Evolutionary conservation across 1,140 invertebrate genomes (phyloP), one percentile per base, ranked within the genome.

Genomic region (Apis dorsata): DNA sequence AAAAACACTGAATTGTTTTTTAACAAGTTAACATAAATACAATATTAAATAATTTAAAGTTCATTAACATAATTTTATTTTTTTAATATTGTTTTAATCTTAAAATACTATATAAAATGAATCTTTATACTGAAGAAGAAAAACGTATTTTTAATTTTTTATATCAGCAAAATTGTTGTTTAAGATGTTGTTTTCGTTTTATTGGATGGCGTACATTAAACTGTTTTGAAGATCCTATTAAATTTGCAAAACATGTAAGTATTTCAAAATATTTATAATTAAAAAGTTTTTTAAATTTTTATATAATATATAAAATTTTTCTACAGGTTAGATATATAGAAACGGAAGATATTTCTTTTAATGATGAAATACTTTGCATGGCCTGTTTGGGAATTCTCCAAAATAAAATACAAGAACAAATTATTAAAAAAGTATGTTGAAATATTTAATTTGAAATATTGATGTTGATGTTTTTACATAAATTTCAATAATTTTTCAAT

Each of bases 331-430:
- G 83, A 28, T 91, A 89, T 79, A 84, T 89, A 12, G 86, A 88
- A 68, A 28, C 24, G 11, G 78, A 85, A 49, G 90, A 92, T 73
- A 57, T 13, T 13, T 13, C 13, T 28, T 55, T 24, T 9, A 24
- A 87, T n/a, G 93, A 94, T 60, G 59, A 85, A 4, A 91, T 92
- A 84, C 84, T 93, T 10, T 97, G 96, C 87, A 86, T 94, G 0
- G 93, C 94, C 13, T 97, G 96, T 91, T 87, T 97, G 60, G 96
- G 95, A 62, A 92, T 97, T n/a, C 94, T 97, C 44, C 94, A 96
- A 81, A 87, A 94, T 81, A 86, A 93, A 12, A 91, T 92, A 80
- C 91, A 95, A 80, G 88, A 94, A 79, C 87, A 90, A 59, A 86
- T 95, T 12, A 80, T 96, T 60, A 63, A 93, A 63, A 90, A 92